phyloP scores from a whole-genome alignment of 2,113 vertebrate species.

The Macaca fascicularis region DNA sequence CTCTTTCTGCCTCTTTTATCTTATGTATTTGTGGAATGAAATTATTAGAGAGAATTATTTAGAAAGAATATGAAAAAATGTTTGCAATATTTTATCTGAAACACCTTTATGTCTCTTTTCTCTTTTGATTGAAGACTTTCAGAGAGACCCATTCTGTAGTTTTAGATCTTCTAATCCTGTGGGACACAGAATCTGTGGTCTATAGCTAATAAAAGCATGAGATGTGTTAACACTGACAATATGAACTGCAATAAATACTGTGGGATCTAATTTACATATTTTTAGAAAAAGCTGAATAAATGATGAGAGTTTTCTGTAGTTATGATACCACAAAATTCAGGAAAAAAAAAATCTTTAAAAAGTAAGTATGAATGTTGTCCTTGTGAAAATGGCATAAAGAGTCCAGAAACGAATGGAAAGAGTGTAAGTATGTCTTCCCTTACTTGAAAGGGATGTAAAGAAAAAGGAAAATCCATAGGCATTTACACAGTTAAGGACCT shows the following conservation, averaged over 20 bases:
- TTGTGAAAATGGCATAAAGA: background rate
- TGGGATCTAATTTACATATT: background rate
- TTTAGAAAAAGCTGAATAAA: background rate
- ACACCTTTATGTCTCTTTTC: background rate
- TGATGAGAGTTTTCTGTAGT: background rate
- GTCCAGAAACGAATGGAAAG: background rate
- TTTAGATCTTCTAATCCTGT: background rate
- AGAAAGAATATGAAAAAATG: background rate
- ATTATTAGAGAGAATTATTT: background rate
- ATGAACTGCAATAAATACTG: background rate
- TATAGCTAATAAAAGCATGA: background rate
- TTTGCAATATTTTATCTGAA: background rate
- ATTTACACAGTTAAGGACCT: background rate
- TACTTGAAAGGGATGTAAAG: background rate
- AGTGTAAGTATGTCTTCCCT: background rate
- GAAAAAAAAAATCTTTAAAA: background rate
- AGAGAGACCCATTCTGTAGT: background rate
- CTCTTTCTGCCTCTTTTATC: background rate
- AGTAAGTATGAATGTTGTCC: background rate
- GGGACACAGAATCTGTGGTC: background rate
- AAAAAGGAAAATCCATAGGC: background rate
- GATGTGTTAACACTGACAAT: background rate
- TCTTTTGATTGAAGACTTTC: background rate
- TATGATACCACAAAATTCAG: background rate
- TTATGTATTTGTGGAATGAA: background rate